Evolutionary conservation across 2,797 vertebrate genomes (phyloP), one percentile per base, ranked within the genome.

Genomic region (Pipistrellus pygmaeus): DNA sequence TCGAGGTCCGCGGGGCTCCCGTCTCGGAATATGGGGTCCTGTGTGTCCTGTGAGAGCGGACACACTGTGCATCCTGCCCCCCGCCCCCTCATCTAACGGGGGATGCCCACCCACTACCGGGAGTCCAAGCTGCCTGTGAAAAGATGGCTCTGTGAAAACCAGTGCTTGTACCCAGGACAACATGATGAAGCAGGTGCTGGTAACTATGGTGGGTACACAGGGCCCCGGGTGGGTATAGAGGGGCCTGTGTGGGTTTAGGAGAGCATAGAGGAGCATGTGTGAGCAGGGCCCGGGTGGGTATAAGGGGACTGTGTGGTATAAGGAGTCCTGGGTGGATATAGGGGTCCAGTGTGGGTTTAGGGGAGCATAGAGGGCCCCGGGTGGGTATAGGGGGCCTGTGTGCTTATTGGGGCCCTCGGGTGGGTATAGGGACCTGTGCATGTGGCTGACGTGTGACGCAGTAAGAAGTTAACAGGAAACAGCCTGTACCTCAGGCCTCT

Each of bases 11-110:
- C 93, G 4, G 94, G 92, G 3, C 82, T 96, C 35, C 97, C 84
- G 68, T 98, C 98, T 95, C 91, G 97, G 84, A 98, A 98, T 0
- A 99, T 64, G 0, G 94, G 77, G 6, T 98, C 98, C 69, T 98
- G 96, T 2, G 93, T 75, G 0, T 98, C 98, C 99, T 99, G 94
- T 81, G 97, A 93, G 91, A 44, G 91, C 92, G 9, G 66, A 48
- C 27, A 68, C 21, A 62, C 3, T 60, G 57, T 6, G 12, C 0
- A 1, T 1, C 7, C 6, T 1, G 46, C 2, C 48, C 44, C 44
- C 4, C 3, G 20, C 68, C 51, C 41, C 5, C 0, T 30, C 21
- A 25, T 0, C 21, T 10, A 38, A 14, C 1, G 2, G 0, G 0
- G 14, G 27, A 30, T 17, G 41, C 14, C 32, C 13, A 30, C 20